phyloP scores from a whole-genome alignment of 2,113 vertebrate genomes.

The Syngnathoides biaculeatus region DNA sequence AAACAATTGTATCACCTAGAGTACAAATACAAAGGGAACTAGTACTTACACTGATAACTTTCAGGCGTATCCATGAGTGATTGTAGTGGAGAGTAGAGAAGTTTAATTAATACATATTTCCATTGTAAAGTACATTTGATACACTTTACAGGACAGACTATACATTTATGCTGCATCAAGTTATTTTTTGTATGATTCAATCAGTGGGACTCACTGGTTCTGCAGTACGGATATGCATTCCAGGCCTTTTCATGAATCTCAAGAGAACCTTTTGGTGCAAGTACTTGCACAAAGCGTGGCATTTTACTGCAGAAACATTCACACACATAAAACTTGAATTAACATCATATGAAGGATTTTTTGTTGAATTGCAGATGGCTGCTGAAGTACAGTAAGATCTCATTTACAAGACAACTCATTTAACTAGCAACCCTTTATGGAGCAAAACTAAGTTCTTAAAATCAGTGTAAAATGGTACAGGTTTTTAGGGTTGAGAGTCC shows the following conservation, averaged over 20 bases:
- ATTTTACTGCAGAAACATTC: constrained; percentile 84
- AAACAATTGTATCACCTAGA: not conserved
- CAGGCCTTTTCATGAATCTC: constrained; percentile 93
- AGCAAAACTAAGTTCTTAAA: not conserved
- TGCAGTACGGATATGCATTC: constrained; percentile 98
- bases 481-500: not conserved
- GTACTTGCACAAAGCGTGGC: constrained; percentile 77
- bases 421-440: not conserved
- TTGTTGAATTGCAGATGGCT: not conserved
- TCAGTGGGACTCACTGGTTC: constrained; percentile 78
- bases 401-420: not conserved
- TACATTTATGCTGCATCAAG: not conserved
- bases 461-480: not conserved
- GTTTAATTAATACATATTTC: not conserved
- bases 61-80: not conserved
- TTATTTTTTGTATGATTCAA: not conserved
- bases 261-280: constrained; percentile 86
- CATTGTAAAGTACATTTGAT: not conserved
- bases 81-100: constrained; percentile 17
- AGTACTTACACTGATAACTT: constrained; percentile 67
- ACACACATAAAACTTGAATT: not conserved
- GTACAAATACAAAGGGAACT: not conserved
- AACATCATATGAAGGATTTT: not conserved
- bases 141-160: not conserved
- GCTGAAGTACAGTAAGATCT: not conserved